These are phyloP conservation scores for Lepidocolaptes lacrymiger DNA, from an alignment of 2,797 vertebrate genomes.

Conservation along the genomic window DNA sequence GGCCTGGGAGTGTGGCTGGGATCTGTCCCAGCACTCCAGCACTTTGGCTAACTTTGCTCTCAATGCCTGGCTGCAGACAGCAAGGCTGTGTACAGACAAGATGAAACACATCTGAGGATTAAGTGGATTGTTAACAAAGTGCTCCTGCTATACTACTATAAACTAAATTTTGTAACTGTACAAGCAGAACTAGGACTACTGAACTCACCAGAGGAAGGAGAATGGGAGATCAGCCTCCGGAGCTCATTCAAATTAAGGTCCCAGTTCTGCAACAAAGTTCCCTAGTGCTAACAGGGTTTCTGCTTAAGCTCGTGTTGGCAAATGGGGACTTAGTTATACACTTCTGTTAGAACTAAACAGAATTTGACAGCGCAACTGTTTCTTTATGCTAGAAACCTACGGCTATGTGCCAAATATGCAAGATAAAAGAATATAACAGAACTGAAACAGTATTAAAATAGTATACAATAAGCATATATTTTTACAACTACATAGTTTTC, in stretches of 20 bases:
- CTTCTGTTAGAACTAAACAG: not conserved
- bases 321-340: not conserved
- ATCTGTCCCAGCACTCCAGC: not conserved
- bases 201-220: not conserved
- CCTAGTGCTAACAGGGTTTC: not conserved
- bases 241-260: not conserved
- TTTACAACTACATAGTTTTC: constrained; percentile 48
- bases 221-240: not conserved
- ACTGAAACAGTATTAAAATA: constrained; percentile 15
- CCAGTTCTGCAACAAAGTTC: not conserved
- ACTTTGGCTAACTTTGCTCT: not conserved
- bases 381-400: constrained; percentile 13
- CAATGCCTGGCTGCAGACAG: not conserved
- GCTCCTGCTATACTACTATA: not conserved
- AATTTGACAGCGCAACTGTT: not conserved
- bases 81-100: not conserved
- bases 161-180: not conserved
- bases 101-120: not conserved
- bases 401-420: constrained; percentile 11
- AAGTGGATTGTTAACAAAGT: not conserved
- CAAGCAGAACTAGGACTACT: not conserved
- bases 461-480: constrained; percentile 22
- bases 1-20: not conserved
- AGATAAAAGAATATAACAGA: constrained; percentile 32
- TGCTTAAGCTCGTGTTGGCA: not conserved